Evolutionary conservation across 2,797 vertebrate genomes (phyloP).

Genomic region (Falco columbarius): DNA sequence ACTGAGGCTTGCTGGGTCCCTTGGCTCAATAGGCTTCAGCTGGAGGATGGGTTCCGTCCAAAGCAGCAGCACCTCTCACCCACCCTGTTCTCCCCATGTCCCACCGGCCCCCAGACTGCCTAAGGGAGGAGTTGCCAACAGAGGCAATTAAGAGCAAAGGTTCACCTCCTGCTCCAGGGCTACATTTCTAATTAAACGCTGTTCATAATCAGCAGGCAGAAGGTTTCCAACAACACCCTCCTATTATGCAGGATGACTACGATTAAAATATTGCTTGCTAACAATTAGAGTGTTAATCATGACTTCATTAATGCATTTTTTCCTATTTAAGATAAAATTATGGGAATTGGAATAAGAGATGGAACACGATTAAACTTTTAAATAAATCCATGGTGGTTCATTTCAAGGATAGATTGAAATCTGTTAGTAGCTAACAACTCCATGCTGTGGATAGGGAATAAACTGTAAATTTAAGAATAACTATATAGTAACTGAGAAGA

Average conservation of each 20-base stretch:
- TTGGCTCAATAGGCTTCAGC: neutral
- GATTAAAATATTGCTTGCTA: neutral
- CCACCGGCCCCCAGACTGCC: neutral
- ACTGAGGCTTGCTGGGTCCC: neutral
- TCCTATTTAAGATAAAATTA: neutral
- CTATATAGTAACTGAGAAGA: neutral
- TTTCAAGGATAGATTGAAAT: neutral
- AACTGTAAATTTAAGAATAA: neutral
- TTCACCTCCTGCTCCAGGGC: neutral
- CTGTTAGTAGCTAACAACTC: neutral
- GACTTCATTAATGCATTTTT: neutral
- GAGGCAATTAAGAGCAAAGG: neutral
- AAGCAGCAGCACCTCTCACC: neutral
- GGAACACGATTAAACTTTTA: neutral
- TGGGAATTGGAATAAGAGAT: neutral
- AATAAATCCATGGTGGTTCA: neutral
- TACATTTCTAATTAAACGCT: neutral
- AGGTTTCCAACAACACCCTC: neutral
- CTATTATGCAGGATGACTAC: neutral
- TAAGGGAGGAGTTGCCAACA: neutral
- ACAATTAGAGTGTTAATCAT: neutral
- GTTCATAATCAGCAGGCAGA: neutral
- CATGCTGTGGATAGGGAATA: neutral
- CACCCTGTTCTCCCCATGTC: accelerated
- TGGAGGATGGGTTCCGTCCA: neutral